These are phyloP conservation scores for Machimus atricapillus DNA, from an alignment of 2,888 invertebrate species.

Conservation along the genomic window DNA sequence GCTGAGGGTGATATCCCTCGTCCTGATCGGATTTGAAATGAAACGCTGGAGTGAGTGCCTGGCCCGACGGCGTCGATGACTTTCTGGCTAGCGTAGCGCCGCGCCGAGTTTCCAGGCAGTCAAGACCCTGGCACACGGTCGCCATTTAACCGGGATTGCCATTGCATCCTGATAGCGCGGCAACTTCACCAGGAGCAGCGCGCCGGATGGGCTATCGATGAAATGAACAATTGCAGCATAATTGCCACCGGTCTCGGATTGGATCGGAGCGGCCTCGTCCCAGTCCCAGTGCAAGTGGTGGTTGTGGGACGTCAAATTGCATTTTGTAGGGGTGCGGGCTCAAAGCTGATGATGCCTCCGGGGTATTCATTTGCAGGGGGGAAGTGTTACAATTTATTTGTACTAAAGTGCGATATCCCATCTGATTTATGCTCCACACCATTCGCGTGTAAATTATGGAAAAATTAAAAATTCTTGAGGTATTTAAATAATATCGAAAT, in stretches of 20 bases:
- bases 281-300: background rate
- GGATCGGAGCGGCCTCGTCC: background rate
- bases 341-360: background rate
- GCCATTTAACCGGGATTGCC: background rate
- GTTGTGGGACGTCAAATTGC: background rate
- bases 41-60: background rate
- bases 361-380: background rate
- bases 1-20: background rate
- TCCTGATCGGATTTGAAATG: slow-evolving; percentile 17
- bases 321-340: background rate
- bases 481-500: background rate
- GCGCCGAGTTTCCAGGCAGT: background rate
- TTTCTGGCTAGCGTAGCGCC: background rate
- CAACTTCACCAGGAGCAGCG: background rate
- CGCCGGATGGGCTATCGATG: slow-evolving; percentile 8
- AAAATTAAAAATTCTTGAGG: background rate
- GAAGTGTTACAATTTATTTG: slow-evolving; percentile 23
- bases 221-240: slow-evolving; percentile 37
- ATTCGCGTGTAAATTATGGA: background rate
- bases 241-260: slow-evolving; percentile 14
- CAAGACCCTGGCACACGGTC: background rate
- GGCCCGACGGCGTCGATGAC: background rate
- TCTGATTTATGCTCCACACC: slow-evolving; percentile 22
- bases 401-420: slow-evolving; percentile 22
- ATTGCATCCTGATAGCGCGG: background rate